A percentile compares a stretch with the other conserved stretches of the same genome.
Evolutionary conservation across 2,797 vertebrate species (phyloP).

Genomic region (Choloepus didactylus): DNA sequence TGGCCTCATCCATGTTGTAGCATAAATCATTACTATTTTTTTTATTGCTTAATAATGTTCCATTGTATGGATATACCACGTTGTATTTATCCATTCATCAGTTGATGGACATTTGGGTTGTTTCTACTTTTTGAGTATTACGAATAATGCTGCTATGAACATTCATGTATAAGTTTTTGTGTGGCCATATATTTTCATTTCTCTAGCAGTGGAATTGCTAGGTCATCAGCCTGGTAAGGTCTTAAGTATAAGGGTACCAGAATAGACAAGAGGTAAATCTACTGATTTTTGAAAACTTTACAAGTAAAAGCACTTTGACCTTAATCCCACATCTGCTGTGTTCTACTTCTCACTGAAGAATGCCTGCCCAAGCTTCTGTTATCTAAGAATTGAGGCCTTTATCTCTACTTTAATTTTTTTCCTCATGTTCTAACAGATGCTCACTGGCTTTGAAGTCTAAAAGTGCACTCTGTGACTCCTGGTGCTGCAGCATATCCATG

Average conservation of each 20-base stretch:
- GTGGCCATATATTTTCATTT: background rate
- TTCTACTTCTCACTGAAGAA: slow-evolving; percentile 38
- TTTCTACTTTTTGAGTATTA: background rate
- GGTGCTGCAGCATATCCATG: background rate
- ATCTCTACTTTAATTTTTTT: background rate
- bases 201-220: slow-evolving; percentile 17
- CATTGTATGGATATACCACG: background rate
- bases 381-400: background rate
- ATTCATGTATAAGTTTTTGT: slow-evolving; percentile 1
- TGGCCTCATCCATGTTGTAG: background rate
- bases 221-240: slow-evolving; percentile 90
- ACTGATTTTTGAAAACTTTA: slow-evolving; percentile 57
- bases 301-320: slow-evolving; percentile 12
- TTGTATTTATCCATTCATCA: slow-evolving; percentile 16
- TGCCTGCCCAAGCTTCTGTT: background rate
- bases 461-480: background rate
- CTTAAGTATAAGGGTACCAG: slow-evolving; percentile 37
- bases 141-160: background rate
- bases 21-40: slow-evolving; percentile 17
- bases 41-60: slow-evolving; percentile 9
- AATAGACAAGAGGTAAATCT: slow-evolving; percentile 52
- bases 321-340: background rate
- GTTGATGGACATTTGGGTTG: background rate
- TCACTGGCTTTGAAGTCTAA: background rate
- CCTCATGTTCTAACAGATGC: background rate